Conservation (phyloP, 92 coral and sea anemone species). For the Palythoa grandis region DNA sequence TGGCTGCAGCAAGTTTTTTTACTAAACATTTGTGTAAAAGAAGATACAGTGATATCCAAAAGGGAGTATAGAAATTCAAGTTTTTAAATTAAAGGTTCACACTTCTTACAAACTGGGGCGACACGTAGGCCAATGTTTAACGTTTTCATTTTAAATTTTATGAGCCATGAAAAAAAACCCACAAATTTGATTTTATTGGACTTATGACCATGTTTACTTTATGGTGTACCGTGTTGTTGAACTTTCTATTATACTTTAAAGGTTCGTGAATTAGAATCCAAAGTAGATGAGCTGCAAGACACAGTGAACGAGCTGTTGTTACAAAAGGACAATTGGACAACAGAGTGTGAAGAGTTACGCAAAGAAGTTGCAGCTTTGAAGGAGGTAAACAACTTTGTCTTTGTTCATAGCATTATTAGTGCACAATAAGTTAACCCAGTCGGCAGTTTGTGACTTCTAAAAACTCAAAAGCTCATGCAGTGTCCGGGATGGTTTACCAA, state of each 20-base stretch:
- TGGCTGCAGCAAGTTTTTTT: too few relatives aligned
- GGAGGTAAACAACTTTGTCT: background rate
- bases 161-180: background rate
- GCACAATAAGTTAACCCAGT: too few relatives aligned
- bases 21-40: too few relatives aligned
- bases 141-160: background rate
- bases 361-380: slow-evolving; percentile 7
- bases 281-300: slow-evolving; percentile 20
- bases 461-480: too few relatives aligned
- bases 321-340: slow-evolving; percentile 11
- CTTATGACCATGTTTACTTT: background rate
- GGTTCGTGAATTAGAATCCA: slow-evolving; percentile 9
- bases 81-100: too few relatives aligned
- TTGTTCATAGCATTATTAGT: too few relatives aligned
- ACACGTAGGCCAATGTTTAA: background rate
- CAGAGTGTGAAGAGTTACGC: background rate
- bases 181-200: background rate
- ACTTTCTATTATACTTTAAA: background rate
- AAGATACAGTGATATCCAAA: too few relatives aligned
- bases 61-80: too few relatives aligned
- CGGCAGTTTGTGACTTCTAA: too few relatives aligned
- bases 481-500: background rate
- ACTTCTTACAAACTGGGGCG: too few relatives aligned
- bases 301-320: background rate
- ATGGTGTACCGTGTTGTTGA: background rate